A percentile compares a stretch with the other conserved stretches of the same genome.
Conservation (phyloP, 1,140 invertebrate species). For the Zaprionus ornatus region DNA sequence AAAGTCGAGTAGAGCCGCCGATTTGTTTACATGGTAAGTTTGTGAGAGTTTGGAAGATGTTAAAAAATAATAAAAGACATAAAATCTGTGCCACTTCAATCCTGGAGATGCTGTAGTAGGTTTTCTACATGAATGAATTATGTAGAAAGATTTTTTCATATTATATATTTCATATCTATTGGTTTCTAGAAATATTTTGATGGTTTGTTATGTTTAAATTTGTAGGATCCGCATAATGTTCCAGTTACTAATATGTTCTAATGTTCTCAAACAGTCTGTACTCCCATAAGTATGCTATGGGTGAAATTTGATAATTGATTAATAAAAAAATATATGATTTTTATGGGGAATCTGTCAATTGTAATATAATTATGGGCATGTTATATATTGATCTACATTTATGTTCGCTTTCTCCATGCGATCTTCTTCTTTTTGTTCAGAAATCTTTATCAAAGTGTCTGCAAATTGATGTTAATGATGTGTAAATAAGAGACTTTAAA, state of each 20-base stretch:
- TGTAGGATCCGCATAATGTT: not conserved
- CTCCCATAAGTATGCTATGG: slow-evolving; percentile 45
- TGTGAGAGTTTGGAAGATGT: too few relatives aligned
- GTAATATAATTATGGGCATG: too few relatives aligned
- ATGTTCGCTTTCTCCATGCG: too few relatives aligned
- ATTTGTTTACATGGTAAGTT: slow-evolving; percentile 44
- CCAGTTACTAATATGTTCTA: not conserved
- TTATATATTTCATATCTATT: not conserved
- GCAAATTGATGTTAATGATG: not conserved
- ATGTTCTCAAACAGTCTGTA: not conserved
- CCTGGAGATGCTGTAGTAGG: not conserved
- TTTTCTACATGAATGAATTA: not conserved
- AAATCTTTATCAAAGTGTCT: not conserved
- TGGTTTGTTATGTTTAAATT: rapidly evolving
- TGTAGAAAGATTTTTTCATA: not conserved
- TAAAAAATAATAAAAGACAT: too few relatives aligned
- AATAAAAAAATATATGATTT: not conserved
- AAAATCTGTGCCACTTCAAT: too few relatives aligned
- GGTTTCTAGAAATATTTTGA: not conserved
- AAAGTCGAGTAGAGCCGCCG: not conserved
- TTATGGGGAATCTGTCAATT: not conserved
- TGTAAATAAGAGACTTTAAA: not conserved
- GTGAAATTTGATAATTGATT: not conserved
- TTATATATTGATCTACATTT: too few relatives aligned
- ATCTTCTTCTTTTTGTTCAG: too few relatives aligned